phyloP scores from a whole-genome alignment of 2,888 invertebrate genomes.

The Acanthococcus lagerstroemiae region DNA sequence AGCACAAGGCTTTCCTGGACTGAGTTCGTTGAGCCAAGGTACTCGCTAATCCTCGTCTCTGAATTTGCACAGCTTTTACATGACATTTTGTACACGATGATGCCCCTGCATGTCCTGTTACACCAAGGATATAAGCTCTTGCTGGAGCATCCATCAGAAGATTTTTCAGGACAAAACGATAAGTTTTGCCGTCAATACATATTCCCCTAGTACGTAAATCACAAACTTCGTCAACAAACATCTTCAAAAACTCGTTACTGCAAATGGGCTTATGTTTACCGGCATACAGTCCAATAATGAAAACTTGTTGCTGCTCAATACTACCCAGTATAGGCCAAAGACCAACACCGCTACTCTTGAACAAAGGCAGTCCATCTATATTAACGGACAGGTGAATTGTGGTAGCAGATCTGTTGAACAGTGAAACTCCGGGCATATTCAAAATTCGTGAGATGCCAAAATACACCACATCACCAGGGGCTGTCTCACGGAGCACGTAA shows the following conservation, averaged over 20 bases:
- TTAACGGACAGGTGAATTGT: background rate
- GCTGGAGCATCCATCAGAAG: slow-evolving; percentile 10
- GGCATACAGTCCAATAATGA: slow-evolving; percentile 12
- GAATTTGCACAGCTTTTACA: background rate
- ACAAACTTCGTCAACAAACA: slow-evolving; percentile 6
- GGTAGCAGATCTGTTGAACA: background rate
- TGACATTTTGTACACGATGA: slow-evolving; percentile 3
- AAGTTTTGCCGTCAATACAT: background rate
- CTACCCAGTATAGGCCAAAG: slow-evolving; percentile 15
- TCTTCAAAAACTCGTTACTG: slow-evolving; percentile 10
- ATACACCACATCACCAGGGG: background rate
- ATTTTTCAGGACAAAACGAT: background rate
- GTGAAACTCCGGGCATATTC: background rate
- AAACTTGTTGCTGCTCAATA: background rate
- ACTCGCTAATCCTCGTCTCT: no score
- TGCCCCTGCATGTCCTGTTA: background rate
- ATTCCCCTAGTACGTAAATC: background rate
- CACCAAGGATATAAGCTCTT: slow-evolving; percentile 1
- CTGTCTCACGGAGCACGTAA: background rate
- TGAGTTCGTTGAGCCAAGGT: no score
- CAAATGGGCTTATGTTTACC: slow-evolving; percentile 1
- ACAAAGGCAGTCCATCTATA: slow-evolving; percentile 13
- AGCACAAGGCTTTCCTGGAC: no score
- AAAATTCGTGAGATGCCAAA: background rate
- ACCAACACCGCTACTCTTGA: background rate